Percentiles rank a stretch among this genome's conserved stretches.
Conservation (phyloP, 2,797 vertebrate species). For the Lithobates sylvaticus region DNA sequence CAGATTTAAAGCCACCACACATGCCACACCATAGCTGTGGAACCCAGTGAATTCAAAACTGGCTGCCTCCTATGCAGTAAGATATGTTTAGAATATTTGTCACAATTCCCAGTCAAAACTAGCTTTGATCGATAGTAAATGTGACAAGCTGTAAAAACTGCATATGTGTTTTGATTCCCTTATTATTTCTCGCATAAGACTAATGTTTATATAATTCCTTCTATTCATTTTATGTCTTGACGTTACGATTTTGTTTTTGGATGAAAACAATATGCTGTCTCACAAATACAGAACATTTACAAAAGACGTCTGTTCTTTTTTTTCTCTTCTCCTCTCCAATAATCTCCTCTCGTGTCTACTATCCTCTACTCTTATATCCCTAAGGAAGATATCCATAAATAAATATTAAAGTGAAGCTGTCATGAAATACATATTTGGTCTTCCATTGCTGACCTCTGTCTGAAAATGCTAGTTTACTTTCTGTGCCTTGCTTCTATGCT, state of each 20-base stretch:
- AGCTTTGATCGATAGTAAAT: not conserved
- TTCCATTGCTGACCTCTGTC: too few species aligned
- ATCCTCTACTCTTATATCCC: too few species aligned
- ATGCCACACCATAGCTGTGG: not conserved
- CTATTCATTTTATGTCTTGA: not conserved
- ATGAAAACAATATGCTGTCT: too few species aligned
- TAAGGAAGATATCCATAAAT: too few species aligned
- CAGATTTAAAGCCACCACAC: conserved; percentile 12
- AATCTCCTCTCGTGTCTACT: too few species aligned
- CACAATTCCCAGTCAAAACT: not conserved
- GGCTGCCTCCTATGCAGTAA: not conserved
- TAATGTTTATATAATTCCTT: not conserved
- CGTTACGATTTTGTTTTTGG: not conserved
- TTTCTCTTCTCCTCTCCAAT: too few species aligned
- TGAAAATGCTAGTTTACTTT: too few species aligned
- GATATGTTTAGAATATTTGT: not conserved
- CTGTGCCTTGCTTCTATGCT: too few species aligned
- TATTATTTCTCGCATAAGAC: not conserved
- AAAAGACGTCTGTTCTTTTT: too few species aligned
- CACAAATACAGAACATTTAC: too few species aligned
- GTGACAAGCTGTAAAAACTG: not conserved
- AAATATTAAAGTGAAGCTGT: too few species aligned
- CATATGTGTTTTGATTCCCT: not conserved
- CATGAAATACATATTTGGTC: too few species aligned
- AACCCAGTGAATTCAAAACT: not conserved